Evolutionary conservation across 2,113 vertebrate genomes (phyloP), one percentile per base, ranked within the genome.

Genomic region (Panthera uncia): DNA sequence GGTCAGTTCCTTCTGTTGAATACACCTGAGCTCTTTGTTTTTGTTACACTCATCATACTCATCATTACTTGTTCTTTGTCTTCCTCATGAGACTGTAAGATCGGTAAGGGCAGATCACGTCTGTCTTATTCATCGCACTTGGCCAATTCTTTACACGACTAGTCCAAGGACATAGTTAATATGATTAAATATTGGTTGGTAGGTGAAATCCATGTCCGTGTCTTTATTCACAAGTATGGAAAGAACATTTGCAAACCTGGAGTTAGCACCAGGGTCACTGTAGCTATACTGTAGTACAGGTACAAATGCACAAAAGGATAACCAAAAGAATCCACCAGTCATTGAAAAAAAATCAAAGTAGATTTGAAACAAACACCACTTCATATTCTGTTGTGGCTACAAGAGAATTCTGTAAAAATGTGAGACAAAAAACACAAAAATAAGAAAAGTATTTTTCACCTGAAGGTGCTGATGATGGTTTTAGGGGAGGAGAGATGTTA

Each of bases 171-270:
- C 31, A 38, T 19, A 81, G 25, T 61, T 80, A 74, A 33, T 57
- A 48, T n/a, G 83, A 69, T 36, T 69, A 78, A 36, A 38, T 83
- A 65, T 83, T 91, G 71, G 18, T 27, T 25, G 12, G 33, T 52
- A 73, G 2, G n/a, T 50, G 55, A 83, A 79, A 79, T 95, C 25
- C 13, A 79, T 38, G 50, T 90, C 15, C 5, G n/a, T 38, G 31
- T 10, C 31, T 85, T 82, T 71, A 61, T 57, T 91, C 45, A 73
- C 18, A 82, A 52, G 31, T 86, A 29, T 36, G 14, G 55, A 83
- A 95, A 71, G 48, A 25, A 93, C 48, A 55, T 38, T 87, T 89
- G 36, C 25, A 94, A 95, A 92, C 41, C n/a, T 66, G 76, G 91
- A 82, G n/a, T 38, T 48, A 78, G 73, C 23, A 63, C 14, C 36